A percentile compares a stretch with the other conserved stretches of the same genome.
Evolutionary conservation across 2,797 vertebrate species (phyloP).

Genomic region (Macrochelys suwanniensis): DNA sequence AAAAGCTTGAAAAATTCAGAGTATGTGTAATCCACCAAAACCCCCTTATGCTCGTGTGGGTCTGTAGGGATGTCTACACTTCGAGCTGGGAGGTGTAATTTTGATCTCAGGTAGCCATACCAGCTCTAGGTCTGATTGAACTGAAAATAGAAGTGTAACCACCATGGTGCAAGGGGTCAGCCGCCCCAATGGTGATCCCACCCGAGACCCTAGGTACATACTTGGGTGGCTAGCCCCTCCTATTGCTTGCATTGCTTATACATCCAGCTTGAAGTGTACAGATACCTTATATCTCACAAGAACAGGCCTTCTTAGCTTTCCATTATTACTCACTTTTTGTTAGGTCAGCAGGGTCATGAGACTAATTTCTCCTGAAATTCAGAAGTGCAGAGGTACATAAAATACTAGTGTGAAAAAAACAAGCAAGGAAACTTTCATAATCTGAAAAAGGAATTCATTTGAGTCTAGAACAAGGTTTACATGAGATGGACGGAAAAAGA

Average conservation of each 20-base stretch:
- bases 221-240: not conserved
- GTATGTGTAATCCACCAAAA: not conserved
- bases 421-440: not conserved
- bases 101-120: not conserved
- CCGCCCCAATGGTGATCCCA: not conserved
- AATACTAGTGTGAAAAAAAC: not conserved
- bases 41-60: not conserved
- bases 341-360: not conserved
- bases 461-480: not conserved
- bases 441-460: not conserved
- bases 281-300: not conserved
- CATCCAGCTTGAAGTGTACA: no score
- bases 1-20: not conserved
- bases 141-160: not conserved
- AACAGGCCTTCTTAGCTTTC: not conserved
- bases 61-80: not conserved
- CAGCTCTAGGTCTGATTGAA: not conserved
- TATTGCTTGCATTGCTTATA: no score
- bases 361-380: not conserved
- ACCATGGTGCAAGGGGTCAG: not conserved
- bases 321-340: not conserved
- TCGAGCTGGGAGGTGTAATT: not conserved
- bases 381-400: not conserved
- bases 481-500: not conserved
- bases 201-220: not conserved